Evolutionary conservation across 2,797 vertebrate genomes (phyloP), one percentile per base, ranked within the genome.

Genomic region (Zenarchopterus dispar): DNA sequence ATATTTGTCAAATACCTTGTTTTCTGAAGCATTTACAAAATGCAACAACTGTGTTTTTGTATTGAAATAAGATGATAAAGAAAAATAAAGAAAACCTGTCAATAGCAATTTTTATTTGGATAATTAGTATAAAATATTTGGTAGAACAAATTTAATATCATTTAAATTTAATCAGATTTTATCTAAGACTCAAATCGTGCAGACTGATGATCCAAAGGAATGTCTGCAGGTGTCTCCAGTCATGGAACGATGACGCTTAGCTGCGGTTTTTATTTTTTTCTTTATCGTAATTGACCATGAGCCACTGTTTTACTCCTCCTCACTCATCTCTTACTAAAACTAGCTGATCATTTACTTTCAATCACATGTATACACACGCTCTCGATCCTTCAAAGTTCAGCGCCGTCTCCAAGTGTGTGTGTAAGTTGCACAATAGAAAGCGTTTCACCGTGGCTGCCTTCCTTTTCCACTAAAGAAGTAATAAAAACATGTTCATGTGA

Each of bases 151-250:
- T 7, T 28, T 28, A n/a, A n/a, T n/a, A n/a, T n/a, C n/a, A n/a
- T n/a, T n/a, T n/a, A n/a, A n/a, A n/a, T n/a, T n/a, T n/a, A n/a
- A n/a, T n/a, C 28, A 28, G 8, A 28, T 7, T 28, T 28, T 1
- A 7, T 28, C 28, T 7, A 28, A 28, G 28, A 28, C 28, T 6
- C 8, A 3, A 3, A 28, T 28, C 28, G 28, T 6, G 28, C 28
- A 28, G 28, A 28, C 19, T 54, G 8, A 22, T 41, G 16, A 18
- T 26, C 28, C 23, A 48, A 39, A 31, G 10, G n/a, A 19, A 17
- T 52, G 53, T 62, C 53, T 28, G 49, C 68, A 67, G 50, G 45
- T 70, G 23, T 62, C 47, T 26, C 41, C 1, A 19, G n/a, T 70
- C n/a, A 44, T 18, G 17, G 23, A 52, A 56, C 8, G 62, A 46